Conservation (phyloP, 1,140 invertebrate genomes). For the Trichonephila clavipes region DNA sequence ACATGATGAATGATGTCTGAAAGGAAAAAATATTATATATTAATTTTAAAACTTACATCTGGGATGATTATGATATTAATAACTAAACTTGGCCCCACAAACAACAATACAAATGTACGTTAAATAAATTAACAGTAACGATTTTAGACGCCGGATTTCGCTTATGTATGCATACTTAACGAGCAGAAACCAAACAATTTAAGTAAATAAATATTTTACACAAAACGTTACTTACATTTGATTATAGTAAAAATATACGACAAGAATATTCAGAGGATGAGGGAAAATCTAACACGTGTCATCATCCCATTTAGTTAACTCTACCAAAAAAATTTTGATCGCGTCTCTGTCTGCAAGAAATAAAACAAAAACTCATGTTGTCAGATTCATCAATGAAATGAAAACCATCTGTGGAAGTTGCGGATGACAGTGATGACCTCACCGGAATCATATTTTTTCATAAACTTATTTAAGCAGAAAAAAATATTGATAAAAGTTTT, state of each 20-base stretch:
- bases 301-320: not conserved
- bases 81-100: not conserved
- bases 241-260: not conserved
- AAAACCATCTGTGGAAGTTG: not conserved
- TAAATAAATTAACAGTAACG: not conserved
- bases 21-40: not conserved
- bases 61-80: too few relatives aligned
- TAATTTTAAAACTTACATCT: too few relatives aligned
- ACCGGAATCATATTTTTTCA: not conserved
- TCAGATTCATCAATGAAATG: conserved; percentile 38
- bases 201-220: not conserved
- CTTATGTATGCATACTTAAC: not conserved
- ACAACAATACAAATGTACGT: not conserved
- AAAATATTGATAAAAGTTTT: too few relatives aligned
- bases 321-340: not conserved
- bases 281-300: conserved; percentile 10
- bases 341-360: conserved; percentile 1
- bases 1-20: not conserved
- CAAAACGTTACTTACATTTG: not conserved
- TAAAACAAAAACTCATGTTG: conserved; percentile 27
- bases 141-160: not conserved
- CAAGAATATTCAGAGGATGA: not conserved
- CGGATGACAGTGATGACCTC: not conserved
- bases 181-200: not conserved
- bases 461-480: too few relatives aligned